phyloP scores from a whole-genome alignment of 2,888 invertebrate genomes.

The Tenthredo livida region DNA sequence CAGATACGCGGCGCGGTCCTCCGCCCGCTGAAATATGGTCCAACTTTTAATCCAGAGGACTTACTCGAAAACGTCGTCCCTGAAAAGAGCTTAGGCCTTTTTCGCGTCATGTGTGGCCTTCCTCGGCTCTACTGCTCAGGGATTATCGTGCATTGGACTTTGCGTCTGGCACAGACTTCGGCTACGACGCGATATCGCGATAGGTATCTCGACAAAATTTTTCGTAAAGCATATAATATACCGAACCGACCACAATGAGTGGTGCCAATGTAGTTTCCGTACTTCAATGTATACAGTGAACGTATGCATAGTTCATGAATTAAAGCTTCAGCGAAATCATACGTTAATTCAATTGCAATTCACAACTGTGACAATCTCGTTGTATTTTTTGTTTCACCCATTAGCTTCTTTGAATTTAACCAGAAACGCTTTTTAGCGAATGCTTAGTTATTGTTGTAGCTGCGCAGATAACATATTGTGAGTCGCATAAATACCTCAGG shows the following conservation, averaged over 20 bases:
- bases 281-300: background rate
- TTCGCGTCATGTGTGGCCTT: slow-evolving; percentile 32
- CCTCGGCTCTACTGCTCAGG: slow-evolving; percentile 12
- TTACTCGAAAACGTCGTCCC: slow-evolving; percentile 43
- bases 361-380: background rate
- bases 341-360: slow-evolving; percentile 15
- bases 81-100: slow-evolving; percentile 45
- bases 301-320: background rate
- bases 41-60: slow-evolving; percentile 50
- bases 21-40: slow-evolving; percentile 44
- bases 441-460: background rate
- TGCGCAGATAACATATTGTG: background rate
- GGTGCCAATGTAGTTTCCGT: background rate
- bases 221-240: background rate
- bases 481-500: background rate
- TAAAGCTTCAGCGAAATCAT: background rate
- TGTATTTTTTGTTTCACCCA: background rate
- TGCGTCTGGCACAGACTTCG: background rate
- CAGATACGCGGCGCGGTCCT: slow-evolving; percentile 37
- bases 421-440: background rate
- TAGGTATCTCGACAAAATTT: background rate
- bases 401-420: background rate
- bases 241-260: background rate
- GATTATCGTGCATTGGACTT: slow-evolving; percentile 39
- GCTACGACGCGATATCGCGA: background rate